A percentile compares a stretch with the other conserved stretches of the same genome.
Conservation (phyloP, 2,888 invertebrate genomes). For the Lasioglossum lativentre region DNA sequence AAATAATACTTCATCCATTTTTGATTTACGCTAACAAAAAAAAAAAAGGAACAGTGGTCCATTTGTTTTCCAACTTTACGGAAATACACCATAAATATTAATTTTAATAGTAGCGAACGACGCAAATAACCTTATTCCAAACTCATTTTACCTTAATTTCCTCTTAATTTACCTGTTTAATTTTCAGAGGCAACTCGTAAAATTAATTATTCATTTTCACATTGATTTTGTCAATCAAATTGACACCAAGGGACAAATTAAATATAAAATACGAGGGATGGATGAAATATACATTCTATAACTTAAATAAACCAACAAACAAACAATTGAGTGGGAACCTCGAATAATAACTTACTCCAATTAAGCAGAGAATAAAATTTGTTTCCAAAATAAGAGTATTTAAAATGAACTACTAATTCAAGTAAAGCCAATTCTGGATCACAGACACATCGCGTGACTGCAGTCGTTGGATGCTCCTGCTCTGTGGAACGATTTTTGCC, state of each 20-base stretch:
- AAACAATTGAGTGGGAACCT: too few relatives aligned
- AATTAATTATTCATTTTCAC: too few relatives aligned
- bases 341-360: neutral
- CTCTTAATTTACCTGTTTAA: neutral
- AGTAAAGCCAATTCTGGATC: neutral
- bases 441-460: neutral
- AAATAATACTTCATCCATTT: neutral
- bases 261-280: too few relatives aligned
- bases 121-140: neutral
- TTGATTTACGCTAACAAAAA: too few relatives aligned
- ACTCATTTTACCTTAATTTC: neutral
- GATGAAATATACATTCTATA: too few relatives aligned
- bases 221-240: too few relatives aligned
- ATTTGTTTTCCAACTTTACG: neutral
- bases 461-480: neutral
- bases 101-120: neutral
- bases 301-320: too few relatives aligned
- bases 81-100: too few relatives aligned
- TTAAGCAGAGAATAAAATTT: neutral
- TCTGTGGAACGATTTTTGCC: slow-evolving; percentile 1
- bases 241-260: too few relatives aligned
- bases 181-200: neutral
- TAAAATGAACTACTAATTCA: neutral
- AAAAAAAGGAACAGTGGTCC: neutral
- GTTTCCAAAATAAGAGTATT: neutral